phyloP scores from a whole-genome alignment of 2,113 vertebrate genomes.

The Mugil cephalus region DNA sequence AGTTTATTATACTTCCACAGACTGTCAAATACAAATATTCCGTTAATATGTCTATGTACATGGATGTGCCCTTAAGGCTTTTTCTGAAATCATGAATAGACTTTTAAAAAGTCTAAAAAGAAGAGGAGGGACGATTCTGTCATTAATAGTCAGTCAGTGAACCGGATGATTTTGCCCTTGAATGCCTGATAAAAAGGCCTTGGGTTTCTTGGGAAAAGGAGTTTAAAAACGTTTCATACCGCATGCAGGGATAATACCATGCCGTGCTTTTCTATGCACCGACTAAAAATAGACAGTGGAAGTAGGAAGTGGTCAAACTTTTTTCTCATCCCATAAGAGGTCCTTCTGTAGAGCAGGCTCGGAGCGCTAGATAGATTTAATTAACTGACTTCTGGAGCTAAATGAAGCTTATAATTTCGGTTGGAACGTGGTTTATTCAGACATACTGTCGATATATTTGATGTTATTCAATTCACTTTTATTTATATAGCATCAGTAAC shows the following conservation, averaged over 20 bases:
- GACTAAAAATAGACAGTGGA: neutral
- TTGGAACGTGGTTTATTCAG: no score
- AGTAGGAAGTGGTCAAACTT: neutral
- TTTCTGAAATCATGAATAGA: neutral
- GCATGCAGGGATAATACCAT: neutral
- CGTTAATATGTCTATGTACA: no score
- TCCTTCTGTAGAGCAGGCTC: neutral
- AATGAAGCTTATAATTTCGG: no score
- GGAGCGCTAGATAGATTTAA: neutral
- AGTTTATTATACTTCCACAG: no score
- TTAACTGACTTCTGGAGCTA: neutral
- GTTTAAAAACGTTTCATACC: neutral
- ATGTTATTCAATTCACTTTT: no score
- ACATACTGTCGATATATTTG: no score
- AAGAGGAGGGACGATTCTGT: neutral
- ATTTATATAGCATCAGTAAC: no score
- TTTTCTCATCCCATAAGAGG: neutral
- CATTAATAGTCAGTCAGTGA: conserved; percentile 3
- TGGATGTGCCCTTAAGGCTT: neutral
- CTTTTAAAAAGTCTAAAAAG: neutral
- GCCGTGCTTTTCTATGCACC: neutral
- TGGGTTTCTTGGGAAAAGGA: neutral
- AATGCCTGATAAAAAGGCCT: conserved; percentile 1
- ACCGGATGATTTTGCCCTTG: conserved; percentile 10
- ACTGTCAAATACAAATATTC: neutral